Base-by-base conservation (phyloP, 2,797 vertebrate species). In the Tokudaia muenninki region DNA sequence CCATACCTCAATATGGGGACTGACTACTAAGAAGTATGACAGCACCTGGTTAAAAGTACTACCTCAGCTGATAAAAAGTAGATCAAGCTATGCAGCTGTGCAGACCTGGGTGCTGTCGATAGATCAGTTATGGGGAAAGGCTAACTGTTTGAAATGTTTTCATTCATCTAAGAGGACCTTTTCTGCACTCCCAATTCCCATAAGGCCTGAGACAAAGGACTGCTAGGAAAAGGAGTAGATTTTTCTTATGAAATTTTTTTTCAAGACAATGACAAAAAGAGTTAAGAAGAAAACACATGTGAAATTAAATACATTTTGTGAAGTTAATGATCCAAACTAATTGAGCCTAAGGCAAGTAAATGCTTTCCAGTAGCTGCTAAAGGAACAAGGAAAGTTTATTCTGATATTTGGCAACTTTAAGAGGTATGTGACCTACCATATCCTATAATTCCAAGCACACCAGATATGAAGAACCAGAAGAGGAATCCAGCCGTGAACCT, bases 401-500 rank as follows among this genome's bases (percentile, higher is more conserved):
- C 26, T 90, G 61, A 77, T 29, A 59, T 37, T 89, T 91, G 26
- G 12, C 11, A 1, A 67, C n/a, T 95, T 89, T 87, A 91, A 81
- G 55, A 84, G 21, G 44, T 26, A 50, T 65, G 47, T 92, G 61
- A 98, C 99, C 37, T 98, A 99, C 99, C 99, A 21, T 99, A 99
- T 87, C 98, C 99, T 82, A 99, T 98, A 81, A 99, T 98, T 92
- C 98, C 96, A 87, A 99, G 98, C 90, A 99, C 99, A 70, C 99
- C 99, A 24, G 99, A 98, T 96, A 99, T 99, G 97, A 99, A 99
- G 97, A 99, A 97, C 99, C 99, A 99, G 98, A 99, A 99, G 19
- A 99, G 98, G 63, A 99, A 98, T 41, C 99, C 99, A 26, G 99
- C 99, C 8, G 98, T 99, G 98, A 98, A 99, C 91, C 99, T 99